Conservation (phyloP, 1,140 invertebrate genomes). For the Yoshiicerus persimilis region DNA sequence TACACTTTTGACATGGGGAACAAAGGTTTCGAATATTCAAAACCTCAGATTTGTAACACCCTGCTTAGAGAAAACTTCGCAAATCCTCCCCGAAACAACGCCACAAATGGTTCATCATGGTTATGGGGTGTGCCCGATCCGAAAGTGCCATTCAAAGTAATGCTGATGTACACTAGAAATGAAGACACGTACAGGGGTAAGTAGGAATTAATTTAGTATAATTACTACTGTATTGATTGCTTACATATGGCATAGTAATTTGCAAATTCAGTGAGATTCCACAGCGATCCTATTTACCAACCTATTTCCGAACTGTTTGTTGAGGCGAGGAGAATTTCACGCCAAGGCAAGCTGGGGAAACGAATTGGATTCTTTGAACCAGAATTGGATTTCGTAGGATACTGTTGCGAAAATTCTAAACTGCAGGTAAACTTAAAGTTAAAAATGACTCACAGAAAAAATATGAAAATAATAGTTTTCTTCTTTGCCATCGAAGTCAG, state of each 20-base stretch:
- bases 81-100: neutral
- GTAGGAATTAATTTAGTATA: too few species aligned
- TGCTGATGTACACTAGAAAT: neutral
- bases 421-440: neutral
- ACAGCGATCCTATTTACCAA: neutral
- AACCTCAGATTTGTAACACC: neutral
- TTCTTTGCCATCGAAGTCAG: neutral
- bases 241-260: too few species aligned
- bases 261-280: neutral
- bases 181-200: neutral
- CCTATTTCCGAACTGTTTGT: neutral
- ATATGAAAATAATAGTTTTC: neutral
- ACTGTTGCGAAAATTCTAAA: neutral
- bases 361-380: neutral
- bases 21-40: neutral
- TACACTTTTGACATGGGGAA: neutral
- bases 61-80: neutral
- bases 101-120: neutral
- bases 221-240: too few species aligned
- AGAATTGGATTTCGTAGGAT: neutral
- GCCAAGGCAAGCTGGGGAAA: neutral
- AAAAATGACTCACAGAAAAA: neutral
- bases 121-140: neutral
- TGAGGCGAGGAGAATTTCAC: neutral
- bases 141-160: neutral